These are phyloP conservation scores for Philaenus spumarius DNA, from an alignment of 1,140 invertebrate species.

Conservation along the genomic window DNA sequence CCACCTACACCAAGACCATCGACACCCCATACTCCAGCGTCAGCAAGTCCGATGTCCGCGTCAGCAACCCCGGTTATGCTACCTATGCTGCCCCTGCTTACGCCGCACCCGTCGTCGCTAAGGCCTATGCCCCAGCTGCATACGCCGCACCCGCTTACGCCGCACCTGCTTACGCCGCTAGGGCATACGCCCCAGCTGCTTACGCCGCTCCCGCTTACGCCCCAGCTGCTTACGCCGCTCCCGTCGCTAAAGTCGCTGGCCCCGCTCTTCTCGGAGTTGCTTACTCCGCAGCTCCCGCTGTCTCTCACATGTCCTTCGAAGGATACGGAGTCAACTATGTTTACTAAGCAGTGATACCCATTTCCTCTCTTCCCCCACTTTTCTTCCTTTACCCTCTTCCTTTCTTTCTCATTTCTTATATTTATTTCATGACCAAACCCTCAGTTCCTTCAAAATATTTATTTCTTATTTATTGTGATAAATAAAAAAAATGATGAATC, in stretches of 20 bases:
- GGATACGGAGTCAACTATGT: conserved; percentile 31
- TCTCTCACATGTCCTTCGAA: conserved; percentile 29
- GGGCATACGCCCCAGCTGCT: conserved; percentile 17
- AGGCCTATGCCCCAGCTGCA: conserved; percentile 20
- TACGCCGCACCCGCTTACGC: conserved; percentile 25
- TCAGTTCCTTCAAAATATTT: too few relatives aligned
- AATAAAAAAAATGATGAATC: too few relatives aligned
- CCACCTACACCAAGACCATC: conserved; percentile 37
- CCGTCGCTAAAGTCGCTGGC: conserved; percentile 14
- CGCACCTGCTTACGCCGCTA: conserved; percentile 12
- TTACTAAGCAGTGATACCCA: conserved; percentile 24
- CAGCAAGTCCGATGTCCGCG: conserved; percentile 38
- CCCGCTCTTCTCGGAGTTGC: conserved; percentile 27
- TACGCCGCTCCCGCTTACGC: conserved; percentile 17
- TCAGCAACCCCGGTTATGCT: conserved; percentile 36
- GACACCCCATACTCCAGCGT: conserved; percentile 38
- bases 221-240: conserved; percentile 13
- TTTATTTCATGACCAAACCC: background rate
- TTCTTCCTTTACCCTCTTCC: background rate
- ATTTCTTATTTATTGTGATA: too few relatives aligned
- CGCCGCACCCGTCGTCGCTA: conserved; percentile 18
- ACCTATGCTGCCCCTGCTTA: conserved; percentile 19
- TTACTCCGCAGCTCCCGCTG: conserved; percentile 29
- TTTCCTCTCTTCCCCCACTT: background rate
- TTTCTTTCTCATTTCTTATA: background rate